Conservation (phyloP, 2,797 vertebrate species). For the Dendrocincla fuliginosa region DNA sequence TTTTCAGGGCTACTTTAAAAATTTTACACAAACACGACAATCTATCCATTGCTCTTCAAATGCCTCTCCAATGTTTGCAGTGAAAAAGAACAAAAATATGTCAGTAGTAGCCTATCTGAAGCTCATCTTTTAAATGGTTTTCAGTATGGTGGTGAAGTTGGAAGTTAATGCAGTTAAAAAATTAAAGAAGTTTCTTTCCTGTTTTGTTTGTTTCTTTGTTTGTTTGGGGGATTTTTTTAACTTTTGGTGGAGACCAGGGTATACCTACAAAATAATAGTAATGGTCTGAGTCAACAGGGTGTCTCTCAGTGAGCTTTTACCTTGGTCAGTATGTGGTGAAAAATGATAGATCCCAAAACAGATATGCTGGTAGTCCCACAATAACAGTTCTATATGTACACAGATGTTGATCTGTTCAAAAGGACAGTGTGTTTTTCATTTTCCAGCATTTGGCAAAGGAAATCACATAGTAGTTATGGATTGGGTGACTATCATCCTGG, state of each 20-base stretch:
- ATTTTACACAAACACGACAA: background rate
- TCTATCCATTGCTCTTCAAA: background rate
- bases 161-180: background rate
- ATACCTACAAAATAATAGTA: constrained; percentile 4
- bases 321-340: background rate
- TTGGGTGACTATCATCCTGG: constrained; percentile 66
- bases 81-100: background rate
- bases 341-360: constrained; percentile 33
- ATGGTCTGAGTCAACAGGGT: background rate
- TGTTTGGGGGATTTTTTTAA: background rate
- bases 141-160: background rate
- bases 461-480: constrained; percentile 59
- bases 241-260: background rate
- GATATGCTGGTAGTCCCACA: constrained; percentile 42
- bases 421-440: constrained; percentile 56
- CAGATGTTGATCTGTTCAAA: constrained; percentile 58
- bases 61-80: background rate
- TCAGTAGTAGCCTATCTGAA: background rate
- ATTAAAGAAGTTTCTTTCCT: background rate
- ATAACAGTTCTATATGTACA: constrained; percentile 46
- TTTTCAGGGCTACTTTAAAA: background rate
- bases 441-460: constrained; percentile 61
- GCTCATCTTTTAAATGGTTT: background rate
- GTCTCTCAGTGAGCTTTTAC: constrained; percentile 29
- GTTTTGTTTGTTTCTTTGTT: background rate